Evolutionary conservation across 2,888 invertebrate species (phyloP).

Genomic region (Parnassius apollo): DNA sequence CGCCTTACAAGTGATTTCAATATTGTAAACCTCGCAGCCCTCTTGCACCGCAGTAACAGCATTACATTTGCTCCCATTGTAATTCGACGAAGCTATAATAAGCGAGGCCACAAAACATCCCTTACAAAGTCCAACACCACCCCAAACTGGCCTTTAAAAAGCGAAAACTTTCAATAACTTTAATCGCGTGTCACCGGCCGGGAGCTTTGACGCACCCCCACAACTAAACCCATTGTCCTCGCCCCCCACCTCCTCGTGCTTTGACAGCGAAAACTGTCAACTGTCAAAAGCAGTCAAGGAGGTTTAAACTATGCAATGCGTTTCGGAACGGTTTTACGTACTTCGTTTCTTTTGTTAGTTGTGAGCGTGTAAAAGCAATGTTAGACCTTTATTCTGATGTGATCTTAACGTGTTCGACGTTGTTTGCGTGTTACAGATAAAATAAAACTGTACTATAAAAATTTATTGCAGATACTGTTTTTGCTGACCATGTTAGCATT

Average conservation of each 20-base stretch:
- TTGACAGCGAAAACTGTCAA: conserved; percentile 78
- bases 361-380: conserved; percentile 1
- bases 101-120: conserved; percentile 48
- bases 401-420: background rate
- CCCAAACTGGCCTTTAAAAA: conserved; percentile 45
- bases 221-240: conserved; percentile 69
- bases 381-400: background rate
- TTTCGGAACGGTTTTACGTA: conserved; percentile 57
- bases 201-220: conserved; percentile 71
- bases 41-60: conserved; percentile 13
- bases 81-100: conserved; percentile 16
- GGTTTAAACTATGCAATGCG: conserved; percentile 75
- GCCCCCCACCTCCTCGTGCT: conserved; percentile 34
- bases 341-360: conserved; percentile 59
- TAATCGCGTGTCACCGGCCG: conserved; percentile 70
- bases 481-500: no score
- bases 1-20: background rate
- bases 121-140: conserved; percentile 57
- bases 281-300: conserved; percentile 78
- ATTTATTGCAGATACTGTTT: no score
- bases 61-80: conserved; percentile 17
- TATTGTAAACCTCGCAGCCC: conserved; percentile 1
- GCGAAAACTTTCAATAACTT: conserved; percentile 72
- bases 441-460: no score
- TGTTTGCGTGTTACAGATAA: background rate